Base-by-base conservation (phyloP, 2,797 vertebrate species). In the Apodemus agrarius region DNA sequence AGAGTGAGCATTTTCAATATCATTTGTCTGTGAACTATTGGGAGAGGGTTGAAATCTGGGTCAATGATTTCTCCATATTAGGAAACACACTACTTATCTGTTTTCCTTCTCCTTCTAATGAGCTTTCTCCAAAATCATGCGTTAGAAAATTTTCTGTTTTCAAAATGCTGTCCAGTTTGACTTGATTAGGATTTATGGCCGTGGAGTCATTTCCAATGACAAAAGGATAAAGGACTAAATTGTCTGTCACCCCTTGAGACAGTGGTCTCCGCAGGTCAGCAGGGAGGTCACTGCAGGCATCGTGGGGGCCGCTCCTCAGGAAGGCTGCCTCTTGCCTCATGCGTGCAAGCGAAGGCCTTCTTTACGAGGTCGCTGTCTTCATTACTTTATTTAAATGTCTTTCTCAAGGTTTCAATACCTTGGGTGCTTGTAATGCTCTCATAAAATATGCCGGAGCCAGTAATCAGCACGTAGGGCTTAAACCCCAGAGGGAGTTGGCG, bases 181-280 rank as follows among this genome's bases (percentile, higher is more conserved):
- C 93, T 97, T 97, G 87, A 98, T 98, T 98, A 97, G 96, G 97
- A 98, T 98, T 98, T 98, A 98, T 97, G 92, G 74, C 78, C 67
- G 88, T 85, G 29, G 83, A 97, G 90, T 97, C 1, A 11, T 98
- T 98, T 97, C 97, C 87, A 84, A 96, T 97, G 98, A 96, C 97
- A 96, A 97, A 96, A 97, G 95, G 94, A 97, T 96, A 95, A 97
- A 97, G 95, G 87, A 97, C 94, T 97, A 98, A 98, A 98, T 98
- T 98, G 97, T 98, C 96, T 98, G 96, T 98, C 95, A 97, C 97
- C 97, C 97, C 97, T 97, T 97, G 98, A 98, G 98, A 97, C 96
- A 37, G 96, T 97, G 97, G 97, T 98, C 95, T 97, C 75, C 94
- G 91, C 91, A 96, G 98, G 97, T 98, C 97, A 97, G 96, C 61